Percentiles rank a stretch among this genome's conserved stretches.
Conservation (phyloP, 2,113 vertebrate species). For the Sminthopsis crassicaudata region DNA sequence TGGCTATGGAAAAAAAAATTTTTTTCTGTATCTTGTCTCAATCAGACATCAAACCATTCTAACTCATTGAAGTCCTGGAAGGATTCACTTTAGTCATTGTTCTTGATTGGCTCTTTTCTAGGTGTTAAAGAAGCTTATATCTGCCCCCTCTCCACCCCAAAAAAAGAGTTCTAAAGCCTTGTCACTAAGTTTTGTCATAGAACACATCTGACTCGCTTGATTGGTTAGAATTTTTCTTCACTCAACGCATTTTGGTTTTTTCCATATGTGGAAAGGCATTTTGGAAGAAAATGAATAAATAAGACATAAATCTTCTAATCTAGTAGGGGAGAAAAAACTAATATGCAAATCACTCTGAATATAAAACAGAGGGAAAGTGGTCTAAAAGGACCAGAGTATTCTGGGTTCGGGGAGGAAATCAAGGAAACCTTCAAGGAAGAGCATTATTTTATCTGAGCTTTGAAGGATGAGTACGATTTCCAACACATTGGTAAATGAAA, state of each 20-base stretch:
- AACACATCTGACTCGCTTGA: not conserved
- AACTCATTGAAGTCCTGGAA: not conserved
- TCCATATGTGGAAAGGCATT: not conserved
- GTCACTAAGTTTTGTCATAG: not conserved
- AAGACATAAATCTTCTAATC: not conserved
- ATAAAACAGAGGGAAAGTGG: not conserved
- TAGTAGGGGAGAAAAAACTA: not conserved
- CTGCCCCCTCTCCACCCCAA: no score
- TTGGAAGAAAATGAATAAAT: not conserved
- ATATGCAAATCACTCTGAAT: not conserved
- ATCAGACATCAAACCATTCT: not conserved
- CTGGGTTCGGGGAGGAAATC: not conserved
- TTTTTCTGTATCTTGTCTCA: not conserved
- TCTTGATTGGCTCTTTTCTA: not conserved
- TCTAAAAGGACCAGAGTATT: fast-evolving
- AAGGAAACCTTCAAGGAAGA: fast-evolving
- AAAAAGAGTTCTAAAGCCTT: not conserved
- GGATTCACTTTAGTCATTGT: not conserved
- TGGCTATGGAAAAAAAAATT: not conserved
- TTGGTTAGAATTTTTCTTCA: not conserved
- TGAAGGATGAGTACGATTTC: conserved; percentile 1
- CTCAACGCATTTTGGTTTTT: not conserved
- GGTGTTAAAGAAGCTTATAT: not conserved
- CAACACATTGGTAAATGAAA: not conserved
- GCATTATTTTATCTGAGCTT: not conserved